A percentile compares a stretch with the other conserved stretches of the same genome.
phyloP scores from a whole-genome alignment of 2,113 vertebrate species.

The Capreolus pygargus region DNA sequence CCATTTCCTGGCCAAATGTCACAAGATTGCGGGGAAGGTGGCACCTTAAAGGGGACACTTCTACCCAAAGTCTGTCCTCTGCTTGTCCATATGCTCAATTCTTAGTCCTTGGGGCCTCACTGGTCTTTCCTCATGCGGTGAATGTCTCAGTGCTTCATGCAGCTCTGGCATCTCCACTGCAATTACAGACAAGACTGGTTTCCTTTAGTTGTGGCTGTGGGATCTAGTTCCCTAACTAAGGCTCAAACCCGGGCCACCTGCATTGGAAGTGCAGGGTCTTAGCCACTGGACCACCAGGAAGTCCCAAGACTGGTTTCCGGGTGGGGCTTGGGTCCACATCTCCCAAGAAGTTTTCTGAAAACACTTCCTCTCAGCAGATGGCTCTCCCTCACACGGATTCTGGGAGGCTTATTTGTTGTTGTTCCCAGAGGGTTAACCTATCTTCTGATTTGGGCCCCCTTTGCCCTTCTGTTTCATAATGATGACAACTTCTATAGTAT shows the following conservation, averaged over 20 bases:
- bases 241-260: background rate
- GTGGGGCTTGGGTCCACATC: background rate
- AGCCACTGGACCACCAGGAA: background rate
- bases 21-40: background rate
- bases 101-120: background rate
- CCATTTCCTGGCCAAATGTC: background rate
- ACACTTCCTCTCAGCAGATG: background rate
- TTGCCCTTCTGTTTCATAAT: background rate
- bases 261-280: background rate
- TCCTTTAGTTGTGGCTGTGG: background rate
- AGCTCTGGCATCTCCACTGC: background rate
- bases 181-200: background rate
- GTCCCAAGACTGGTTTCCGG: background rate
- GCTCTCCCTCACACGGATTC: background rate
- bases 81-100: background rate
- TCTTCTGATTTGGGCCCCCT: background rate
- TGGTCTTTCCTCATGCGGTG: rapidly evolving
- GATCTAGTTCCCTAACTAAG: background rate
- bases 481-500: background rate
- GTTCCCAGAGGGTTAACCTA: background rate
- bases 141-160: background rate
- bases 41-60: background rate
- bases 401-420: background rate
- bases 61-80: background rate
- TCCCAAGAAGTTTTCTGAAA: background rate